Conservation (phyloP, 1,140 invertebrate species). For the Macrobrachium nipponense region DNA sequence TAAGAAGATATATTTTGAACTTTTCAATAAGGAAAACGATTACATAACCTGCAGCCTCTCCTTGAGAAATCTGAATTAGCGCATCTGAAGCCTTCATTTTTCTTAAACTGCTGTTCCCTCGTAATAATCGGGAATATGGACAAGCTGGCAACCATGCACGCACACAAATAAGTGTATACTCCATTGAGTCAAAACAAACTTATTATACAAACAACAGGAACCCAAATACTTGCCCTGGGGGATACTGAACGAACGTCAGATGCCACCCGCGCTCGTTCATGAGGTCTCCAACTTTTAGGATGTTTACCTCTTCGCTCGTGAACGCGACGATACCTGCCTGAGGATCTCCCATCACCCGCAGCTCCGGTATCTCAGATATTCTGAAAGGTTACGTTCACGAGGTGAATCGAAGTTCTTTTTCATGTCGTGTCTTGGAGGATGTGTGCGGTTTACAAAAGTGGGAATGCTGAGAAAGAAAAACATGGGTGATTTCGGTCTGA, state of each 20-base stretch:
- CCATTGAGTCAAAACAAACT: background rate
- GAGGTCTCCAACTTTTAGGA: constrained; percentile 85
- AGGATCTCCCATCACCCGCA: constrained; percentile 91
- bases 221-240: constrained; percentile 80
- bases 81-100: no score
- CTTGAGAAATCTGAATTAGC: no score
- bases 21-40: no score
- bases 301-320: constrained; percentile 88
- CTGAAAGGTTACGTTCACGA: constrained; percentile 69
- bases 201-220: background rate
- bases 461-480: no score
- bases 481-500: no score
- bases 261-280: constrained; percentile 90
- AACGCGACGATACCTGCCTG: constrained; percentile 88
- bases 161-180: background rate
- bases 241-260: constrained; percentile 94
- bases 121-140: background rate
- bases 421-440: background rate
- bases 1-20: no score
- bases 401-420: background rate
- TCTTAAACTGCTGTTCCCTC: no score
- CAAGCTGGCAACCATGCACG: background rate
- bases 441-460: background rate
- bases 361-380: constrained; percentile 80
- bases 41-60: no score